phyloP scores from a whole-genome alignment of 2,888 invertebrate genomes.

The Spilarctia lutea region DNA sequence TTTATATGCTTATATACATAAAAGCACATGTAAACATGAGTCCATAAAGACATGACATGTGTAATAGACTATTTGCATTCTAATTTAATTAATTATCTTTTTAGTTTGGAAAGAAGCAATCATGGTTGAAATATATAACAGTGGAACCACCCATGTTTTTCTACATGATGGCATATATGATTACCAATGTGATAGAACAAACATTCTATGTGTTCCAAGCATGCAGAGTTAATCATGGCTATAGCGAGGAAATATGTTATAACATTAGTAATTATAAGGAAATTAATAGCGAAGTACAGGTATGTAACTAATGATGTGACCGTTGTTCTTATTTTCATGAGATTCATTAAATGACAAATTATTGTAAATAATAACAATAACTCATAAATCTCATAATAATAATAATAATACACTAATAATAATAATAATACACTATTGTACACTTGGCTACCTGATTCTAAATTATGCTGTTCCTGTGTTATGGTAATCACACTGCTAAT shows the following conservation, averaged over 20 bases:
- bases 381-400: too few species aligned
- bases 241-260: constrained; percentile 89
- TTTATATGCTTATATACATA: neutral
- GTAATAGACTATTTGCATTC: too few species aligned
- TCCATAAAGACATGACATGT: neutral
- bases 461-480: too few species aligned
- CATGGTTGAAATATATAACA: constrained; percentile 86
- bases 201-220: constrained; percentile 92
- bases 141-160: constrained; percentile 96
- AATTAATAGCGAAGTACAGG: constrained; percentile 90
- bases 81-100: constrained; percentile 28
- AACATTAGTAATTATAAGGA: constrained; percentile 85
- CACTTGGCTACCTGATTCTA: too few species aligned
- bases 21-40: neutral
- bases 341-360: neutral
- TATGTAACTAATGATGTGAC: constrained; percentile 51
- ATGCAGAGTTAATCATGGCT: constrained; percentile 91
- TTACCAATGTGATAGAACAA: constrained; percentile 92
- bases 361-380: neutral
- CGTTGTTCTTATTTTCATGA: neutral
- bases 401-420: too few species aligned
- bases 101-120: constrained; percentile 51
- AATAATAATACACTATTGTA: too few species aligned
- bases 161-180: constrained; percentile 95
- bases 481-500: too few species aligned